Conservation (phyloP, 1,140 invertebrate genomes). For the Heliconius hermathena region DNA sequence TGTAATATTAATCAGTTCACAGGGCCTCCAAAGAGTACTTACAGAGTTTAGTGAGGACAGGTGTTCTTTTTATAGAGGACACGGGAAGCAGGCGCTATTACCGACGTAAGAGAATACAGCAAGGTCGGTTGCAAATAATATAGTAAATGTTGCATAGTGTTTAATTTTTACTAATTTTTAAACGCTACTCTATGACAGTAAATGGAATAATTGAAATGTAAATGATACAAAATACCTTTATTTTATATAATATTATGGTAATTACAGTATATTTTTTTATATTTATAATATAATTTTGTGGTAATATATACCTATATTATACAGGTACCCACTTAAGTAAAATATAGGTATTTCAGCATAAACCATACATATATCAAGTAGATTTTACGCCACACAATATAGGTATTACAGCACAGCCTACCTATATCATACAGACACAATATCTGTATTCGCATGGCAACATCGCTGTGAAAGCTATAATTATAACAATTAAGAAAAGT, state of each 20-base stretch:
- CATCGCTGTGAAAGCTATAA: conserved; percentile 56
- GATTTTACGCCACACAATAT: neutral
- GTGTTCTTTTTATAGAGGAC: conserved; percentile 1
- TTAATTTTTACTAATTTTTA: neutral
- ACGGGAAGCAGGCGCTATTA: conserved; percentile 11
- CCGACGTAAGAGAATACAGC: conserved; percentile 3
- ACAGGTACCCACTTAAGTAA: neutral
- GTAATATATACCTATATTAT: too few relatives aligned
- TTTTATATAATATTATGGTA: too few relatives aligned
- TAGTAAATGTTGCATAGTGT: neutral
- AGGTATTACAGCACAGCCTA: neutral
- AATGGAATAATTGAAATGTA: too few relatives aligned
- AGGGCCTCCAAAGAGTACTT: neutral
- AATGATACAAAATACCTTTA: too few relatives aligned
- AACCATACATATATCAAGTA: neutral
- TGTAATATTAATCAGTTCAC: too few relatives aligned
- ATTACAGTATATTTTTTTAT: too few relatives aligned
- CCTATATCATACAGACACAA: conserved; percentile 24
- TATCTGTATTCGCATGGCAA: conserved; percentile 42
- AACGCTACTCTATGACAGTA: too few relatives aligned
- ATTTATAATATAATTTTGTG: too few relatives aligned
- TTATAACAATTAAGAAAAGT: conserved; percentile 68
- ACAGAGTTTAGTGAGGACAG: neutral
- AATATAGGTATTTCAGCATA: neutral
- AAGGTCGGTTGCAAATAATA: conserved; percentile 9